phyloP scores from a whole-genome alignment of 2,888 invertebrate genomes.

The Noctua janthe region DNA sequence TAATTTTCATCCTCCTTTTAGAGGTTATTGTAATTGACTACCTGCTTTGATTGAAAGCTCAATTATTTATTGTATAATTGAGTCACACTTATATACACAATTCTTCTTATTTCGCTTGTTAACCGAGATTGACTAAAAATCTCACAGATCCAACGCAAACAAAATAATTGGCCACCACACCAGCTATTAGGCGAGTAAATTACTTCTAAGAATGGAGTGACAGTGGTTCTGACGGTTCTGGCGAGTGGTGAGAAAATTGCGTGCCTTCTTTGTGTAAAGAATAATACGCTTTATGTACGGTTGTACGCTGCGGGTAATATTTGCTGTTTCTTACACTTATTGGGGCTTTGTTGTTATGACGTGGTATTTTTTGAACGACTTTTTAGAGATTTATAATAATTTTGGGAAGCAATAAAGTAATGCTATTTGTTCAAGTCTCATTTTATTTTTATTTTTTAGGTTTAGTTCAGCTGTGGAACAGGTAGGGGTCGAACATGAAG shows the following conservation, averaged over 20 bases:
- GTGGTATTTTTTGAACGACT: background rate
- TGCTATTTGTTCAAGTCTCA: background rate
- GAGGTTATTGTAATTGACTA: background rate
- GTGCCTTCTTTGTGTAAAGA: constrained; percentile 56
- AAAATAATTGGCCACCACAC: constrained; percentile 61
- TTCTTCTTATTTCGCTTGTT: background rate
- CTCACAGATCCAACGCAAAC: constrained; percentile 31
- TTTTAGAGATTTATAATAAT: background rate
- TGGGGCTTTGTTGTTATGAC: constrained; percentile 15
- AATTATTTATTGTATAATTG: background rate
- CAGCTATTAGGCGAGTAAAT: constrained; percentile 60
- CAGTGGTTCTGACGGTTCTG: constrained; percentile 58
- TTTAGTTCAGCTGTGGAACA: too few relatives aligned
- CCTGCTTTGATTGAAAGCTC: background rate
- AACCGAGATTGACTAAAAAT: constrained; percentile 18
- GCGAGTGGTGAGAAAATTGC: constrained; percentile 60
- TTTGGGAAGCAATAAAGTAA: background rate
- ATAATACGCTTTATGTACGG: constrained; percentile 56
- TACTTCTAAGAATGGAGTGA: constrained; percentile 56
- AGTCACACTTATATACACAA: background rate
- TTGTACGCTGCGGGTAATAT: constrained; percentile 34
- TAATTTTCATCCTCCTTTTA: background rate
- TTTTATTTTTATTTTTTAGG: background rate
- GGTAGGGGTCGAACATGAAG: too few relatives aligned
- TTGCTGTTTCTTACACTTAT: constrained; percentile 17